Conservation (phyloP, 2,888 invertebrate genomes). For the Spatulosminthurus flaviceps region DNA sequence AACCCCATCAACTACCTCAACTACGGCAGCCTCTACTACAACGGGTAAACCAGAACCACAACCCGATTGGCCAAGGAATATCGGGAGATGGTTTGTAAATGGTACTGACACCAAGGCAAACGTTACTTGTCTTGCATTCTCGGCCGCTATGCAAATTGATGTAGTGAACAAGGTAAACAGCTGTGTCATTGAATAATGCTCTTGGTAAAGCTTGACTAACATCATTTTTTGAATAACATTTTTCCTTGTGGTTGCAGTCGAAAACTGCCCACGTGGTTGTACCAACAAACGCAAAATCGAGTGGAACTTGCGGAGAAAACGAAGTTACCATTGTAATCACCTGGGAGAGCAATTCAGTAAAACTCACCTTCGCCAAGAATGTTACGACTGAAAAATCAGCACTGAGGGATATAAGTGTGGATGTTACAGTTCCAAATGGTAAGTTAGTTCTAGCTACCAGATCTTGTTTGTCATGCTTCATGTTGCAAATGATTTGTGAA, state of each 20-base stretch:
- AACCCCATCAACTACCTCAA: constrained; percentile 67
- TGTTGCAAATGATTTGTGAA: too few relatives aligned
- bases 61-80: constrained; percentile 65
- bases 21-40: constrained; percentile 64
- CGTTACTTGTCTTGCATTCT: constrained; percentile 73
- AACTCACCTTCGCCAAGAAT: constrained; percentile 68
- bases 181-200: constrained; percentile 3
- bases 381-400: constrained; percentile 65
- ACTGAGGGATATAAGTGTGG: too few relatives aligned
- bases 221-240: too few relatives aligned
- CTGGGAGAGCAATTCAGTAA: constrained; percentile 67
- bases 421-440: too few relatives aligned
- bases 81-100: constrained; percentile 69
- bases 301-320: constrained; percentile 67
- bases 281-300: constrained; percentile 64
- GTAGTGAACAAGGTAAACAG: constrained; percentile 65
- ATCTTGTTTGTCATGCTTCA: too few relatives aligned
- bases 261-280: background rate
- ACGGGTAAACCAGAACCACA: constrained; percentile 44
- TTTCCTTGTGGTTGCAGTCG: background rate
- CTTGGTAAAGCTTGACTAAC: too few relatives aligned
- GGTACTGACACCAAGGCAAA: constrained; percentile 66
- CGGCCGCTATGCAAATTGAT: constrained; percentile 75
- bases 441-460: too few relatives aligned
- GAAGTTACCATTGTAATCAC: constrained; percentile 66